Evolutionary conservation across 2,888 invertebrate genomes (phyloP).

Genomic region (Marronus borbonicus): DNA sequence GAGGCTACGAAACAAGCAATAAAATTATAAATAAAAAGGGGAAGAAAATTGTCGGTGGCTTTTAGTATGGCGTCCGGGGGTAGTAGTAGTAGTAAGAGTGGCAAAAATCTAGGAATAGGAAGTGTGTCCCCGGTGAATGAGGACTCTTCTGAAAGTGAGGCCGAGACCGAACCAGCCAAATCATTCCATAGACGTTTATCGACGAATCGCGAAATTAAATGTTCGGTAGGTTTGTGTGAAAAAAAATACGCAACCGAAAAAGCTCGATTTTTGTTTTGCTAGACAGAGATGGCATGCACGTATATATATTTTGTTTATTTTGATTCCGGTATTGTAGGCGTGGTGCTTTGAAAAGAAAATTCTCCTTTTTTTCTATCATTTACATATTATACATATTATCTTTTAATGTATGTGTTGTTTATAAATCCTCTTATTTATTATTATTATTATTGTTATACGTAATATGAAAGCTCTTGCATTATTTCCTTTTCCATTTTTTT

Average conservation of each 20-base stretch:
- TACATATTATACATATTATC: conserved; percentile 1
- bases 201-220: conserved; percentile 86
- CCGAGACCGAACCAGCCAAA: conserved; percentile 84
- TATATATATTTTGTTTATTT: conserved; percentile 58
- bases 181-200: conserved; percentile 86
- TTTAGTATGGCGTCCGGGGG: conserved; percentile 65
- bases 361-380: not conserved
- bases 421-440: not conserved
- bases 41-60: conserved; percentile 55
- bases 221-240: conserved; percentile 77
- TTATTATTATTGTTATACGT: conserved; percentile 15
- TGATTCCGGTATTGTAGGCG: conserved; percentile 58
- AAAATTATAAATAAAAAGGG: conserved; percentile 54
- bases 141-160: conserved; percentile 86
- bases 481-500: conserved; percentile 21
- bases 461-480: conserved; percentile 42
- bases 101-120: conserved; percentile 66
- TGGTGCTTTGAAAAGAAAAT: conserved; percentile 52
- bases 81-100: conserved; percentile 63
- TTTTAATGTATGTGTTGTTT: not conserved
- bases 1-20: conserved; percentile 36
- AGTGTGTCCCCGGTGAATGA: conserved; percentile 69
- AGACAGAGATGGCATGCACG: conserved; percentile 61
- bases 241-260: conserved; percentile 45
- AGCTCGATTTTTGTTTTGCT: conserved; percentile 55